Evolutionary conservation across 2,888 invertebrate species (phyloP).

Genomic region (Seira musarum): DNA sequence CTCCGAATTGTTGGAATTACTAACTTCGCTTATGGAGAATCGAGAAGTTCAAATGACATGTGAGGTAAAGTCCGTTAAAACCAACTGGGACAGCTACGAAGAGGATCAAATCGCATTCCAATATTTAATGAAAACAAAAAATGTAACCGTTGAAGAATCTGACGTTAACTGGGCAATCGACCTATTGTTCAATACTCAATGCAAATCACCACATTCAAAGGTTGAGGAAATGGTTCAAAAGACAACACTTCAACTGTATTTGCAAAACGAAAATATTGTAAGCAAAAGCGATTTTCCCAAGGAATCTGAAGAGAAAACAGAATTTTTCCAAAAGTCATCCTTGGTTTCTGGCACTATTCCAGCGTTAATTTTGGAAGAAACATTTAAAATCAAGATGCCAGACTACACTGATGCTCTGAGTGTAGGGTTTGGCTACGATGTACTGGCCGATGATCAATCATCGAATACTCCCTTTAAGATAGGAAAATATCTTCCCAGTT

Average conservation of each 20-base stretch:
- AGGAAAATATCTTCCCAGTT: conserved; percentile 9
- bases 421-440: conserved; percentile 46
- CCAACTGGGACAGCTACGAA: conserved; percentile 33
- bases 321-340: conserved; percentile 39
- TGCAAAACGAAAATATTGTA: not conserved
- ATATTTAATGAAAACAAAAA: conserved; percentile 22
- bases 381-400: no score
- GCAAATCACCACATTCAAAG: no score
- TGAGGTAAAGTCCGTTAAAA: conserved; percentile 21
- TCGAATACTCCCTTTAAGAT: conserved; percentile 29
- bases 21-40: conserved; percentile 17
- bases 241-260: not conserved
- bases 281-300: conserved; percentile 39
- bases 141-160: conserved; percentile 19
- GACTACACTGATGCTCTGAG: conserved; percentile 15
- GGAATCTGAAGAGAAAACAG: not conserved
- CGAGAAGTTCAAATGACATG: conserved; percentile 16
- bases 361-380: conserved; percentile 22
- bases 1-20: not conserved
- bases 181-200: no score
- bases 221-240: conserved; percentile 16
- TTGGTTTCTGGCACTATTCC: conserved; percentile 12
- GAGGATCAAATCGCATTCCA: conserved; percentile 30
- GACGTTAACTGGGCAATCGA: conserved; percentile 20
- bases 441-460: conserved; percentile 4